phyloP scores from a whole-genome alignment of 2,113 vertebrate genomes.

The Pseudorhombus dupliciocellatus region DNA sequence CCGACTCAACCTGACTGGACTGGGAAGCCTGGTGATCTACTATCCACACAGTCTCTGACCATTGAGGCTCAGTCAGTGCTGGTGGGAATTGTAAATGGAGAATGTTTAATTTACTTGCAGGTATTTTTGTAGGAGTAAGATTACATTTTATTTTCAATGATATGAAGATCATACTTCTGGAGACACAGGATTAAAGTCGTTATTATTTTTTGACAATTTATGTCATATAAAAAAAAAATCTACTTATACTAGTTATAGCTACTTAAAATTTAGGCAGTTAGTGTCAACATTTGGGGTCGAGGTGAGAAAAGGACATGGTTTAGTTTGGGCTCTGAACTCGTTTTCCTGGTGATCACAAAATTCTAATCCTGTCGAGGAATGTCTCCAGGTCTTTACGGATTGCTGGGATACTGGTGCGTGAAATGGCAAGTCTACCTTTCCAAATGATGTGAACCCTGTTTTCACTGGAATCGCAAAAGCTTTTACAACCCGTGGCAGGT shows the following conservation, averaged over 20 bases:
- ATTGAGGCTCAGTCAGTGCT: constrained; percentile 26
- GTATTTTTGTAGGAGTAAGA: constrained; percentile 1
- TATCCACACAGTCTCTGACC: constrained; percentile 48
- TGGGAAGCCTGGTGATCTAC: constrained; percentile 58
- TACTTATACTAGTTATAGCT: too few relatives aligned
- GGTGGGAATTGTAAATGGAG: constrained; percentile 15
- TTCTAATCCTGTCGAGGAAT: constrained; percentile 82
- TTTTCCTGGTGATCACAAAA: constrained; percentile 77
- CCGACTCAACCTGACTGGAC: constrained; percentile 77
- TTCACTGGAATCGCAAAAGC: constrained; percentile 73
- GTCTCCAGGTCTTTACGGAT: constrained; percentile 81
- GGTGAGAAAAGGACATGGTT: constrained; percentile 31
- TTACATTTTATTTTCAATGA: constrained; percentile 15
- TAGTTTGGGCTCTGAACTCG: constrained; percentile 64
- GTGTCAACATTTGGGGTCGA: constrained; percentile 25
- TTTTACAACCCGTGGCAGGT: constrained; percentile 73
- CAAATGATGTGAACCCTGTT: constrained; percentile 78
- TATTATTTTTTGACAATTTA: background rate
- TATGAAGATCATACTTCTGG: background rate
- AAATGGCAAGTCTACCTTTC: constrained; percentile 83
- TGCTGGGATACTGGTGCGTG: constrained; percentile 81
- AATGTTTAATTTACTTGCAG: constrained; percentile 35
- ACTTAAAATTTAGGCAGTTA: background rate
- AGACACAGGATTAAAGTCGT: background rate
- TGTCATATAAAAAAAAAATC: background rate